Evolutionary conservation across 2,888 invertebrate species (phyloP).

Genomic region (Microctonus brassicae): DNA sequence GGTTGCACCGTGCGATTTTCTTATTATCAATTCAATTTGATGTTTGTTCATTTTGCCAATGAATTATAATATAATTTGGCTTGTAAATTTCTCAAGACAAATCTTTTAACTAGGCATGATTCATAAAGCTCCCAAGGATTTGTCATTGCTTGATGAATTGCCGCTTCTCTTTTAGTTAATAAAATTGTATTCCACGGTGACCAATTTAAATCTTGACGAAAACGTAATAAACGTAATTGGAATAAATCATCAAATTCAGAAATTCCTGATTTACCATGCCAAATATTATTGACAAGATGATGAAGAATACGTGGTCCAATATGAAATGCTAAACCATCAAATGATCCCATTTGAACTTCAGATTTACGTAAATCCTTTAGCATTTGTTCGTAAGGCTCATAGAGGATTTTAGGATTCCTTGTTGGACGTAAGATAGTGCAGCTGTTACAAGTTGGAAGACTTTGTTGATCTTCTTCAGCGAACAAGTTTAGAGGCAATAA

Average conservation of each 20-base stretch:
- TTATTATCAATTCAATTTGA: neutral
- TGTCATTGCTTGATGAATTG: slow-evolving; percentile 78
- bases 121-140: slow-evolving; percentile 73
- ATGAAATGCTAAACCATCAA: slow-evolving; percentile 77
- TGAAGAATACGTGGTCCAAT: slow-evolving; percentile 85
- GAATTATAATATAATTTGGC: slow-evolving; percentile 77
- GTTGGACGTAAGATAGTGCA: slow-evolving; percentile 41
- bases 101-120: slow-evolving; percentile 76
- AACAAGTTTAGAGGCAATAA: slow-evolving; percentile 37
- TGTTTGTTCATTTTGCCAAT: slow-evolving; percentile 8
- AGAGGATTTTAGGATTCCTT: slow-evolving; percentile 47
- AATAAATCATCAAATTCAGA: slow-evolving; percentile 84
- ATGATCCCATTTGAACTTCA: slow-evolving; percentile 62
- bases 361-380: slow-evolving; percentile 79
- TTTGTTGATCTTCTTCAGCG: slow-evolving; percentile 26
- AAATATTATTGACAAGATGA: slow-evolving; percentile 87
- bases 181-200: slow-evolving; percentile 95
- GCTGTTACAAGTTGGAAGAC: slow-evolving; percentile 41
- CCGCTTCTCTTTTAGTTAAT: slow-evolving; percentile 84
- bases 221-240: slow-evolving; percentile 82
- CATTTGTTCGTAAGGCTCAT: slow-evolving; percentile 79
- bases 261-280: slow-evolving; percentile 89
- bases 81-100: slow-evolving; percentile 77
- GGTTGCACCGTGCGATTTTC: too few relatives aligned
- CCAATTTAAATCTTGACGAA: slow-evolving; percentile 85